phyloP scores from a whole-genome alignment of 1,140 invertebrate genomes.

The Chymomyza costata region DNA sequence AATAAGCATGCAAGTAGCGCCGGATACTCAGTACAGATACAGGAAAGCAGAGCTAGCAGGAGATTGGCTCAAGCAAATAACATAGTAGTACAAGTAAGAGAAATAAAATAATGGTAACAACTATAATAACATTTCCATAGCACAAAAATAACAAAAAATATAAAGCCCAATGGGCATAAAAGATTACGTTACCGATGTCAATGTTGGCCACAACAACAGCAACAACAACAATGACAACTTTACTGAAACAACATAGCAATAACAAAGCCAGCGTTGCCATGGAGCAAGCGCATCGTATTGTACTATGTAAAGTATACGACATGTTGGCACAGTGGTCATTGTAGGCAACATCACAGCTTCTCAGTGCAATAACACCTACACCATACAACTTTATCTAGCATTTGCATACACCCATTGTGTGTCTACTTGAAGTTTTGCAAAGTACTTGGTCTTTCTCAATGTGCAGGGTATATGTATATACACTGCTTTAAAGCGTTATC shows the following conservation, averaged over 20 bases:
- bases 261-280: neutral
- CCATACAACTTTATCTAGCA: no score
- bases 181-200: constrained; percentile 24
- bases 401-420: constrained; percentile 14
- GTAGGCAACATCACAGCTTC: neutral
- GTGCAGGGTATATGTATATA: no score
- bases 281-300: neutral
- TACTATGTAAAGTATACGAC: neutral
- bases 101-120: constrained; percentile 44
- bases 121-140: constrained; percentile 30
- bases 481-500: no score
- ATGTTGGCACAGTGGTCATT: constrained; percentile 17
- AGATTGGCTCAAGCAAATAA: no score
- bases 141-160: constrained; percentile 28
- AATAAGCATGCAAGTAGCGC: no score
- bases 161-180: constrained; percentile 24
- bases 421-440: no score
- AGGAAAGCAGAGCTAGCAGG: no score
- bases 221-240: constrained; percentile 32
- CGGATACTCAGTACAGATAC: no score
- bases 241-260: no score
- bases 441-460: no score
- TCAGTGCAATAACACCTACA: neutral
- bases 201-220: constrained; percentile 7
- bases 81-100: neutral